These are phyloP conservation scores for Sinocyclocheilus grahami DNA, from an alignment of 2,113 vertebrate genomes.

Conservation along the genomic window DNA sequence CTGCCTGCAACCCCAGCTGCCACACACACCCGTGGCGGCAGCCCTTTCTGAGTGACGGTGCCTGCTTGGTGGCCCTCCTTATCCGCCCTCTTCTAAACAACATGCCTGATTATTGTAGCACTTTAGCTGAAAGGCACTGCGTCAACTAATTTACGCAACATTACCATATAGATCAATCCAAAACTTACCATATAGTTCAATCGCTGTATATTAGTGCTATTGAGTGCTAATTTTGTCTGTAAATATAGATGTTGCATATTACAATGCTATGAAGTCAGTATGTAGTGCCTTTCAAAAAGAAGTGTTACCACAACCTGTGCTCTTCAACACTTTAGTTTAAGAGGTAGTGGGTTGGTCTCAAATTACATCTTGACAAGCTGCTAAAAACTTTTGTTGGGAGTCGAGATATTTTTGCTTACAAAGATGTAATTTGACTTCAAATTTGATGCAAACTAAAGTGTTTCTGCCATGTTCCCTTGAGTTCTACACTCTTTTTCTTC, in stretches of 20 bases:
- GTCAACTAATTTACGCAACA: not conserved
- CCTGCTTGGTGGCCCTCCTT: conserved; percentile 50
- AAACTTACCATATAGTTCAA: not conserved
- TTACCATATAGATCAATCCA: not conserved
- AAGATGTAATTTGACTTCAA: conserved; percentile 36
- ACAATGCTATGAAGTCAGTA: conserved; percentile 18
- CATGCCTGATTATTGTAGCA: conserved; percentile 16
- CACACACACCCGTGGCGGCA: conserved; percentile 50
- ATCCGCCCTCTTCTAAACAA: conserved; percentile 49
- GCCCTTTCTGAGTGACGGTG: conserved; percentile 60
- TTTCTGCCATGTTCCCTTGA: not conserved
- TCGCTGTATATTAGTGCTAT: not conserved
- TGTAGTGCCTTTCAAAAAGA: conserved; percentile 52
- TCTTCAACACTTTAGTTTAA: conserved; percentile 49
- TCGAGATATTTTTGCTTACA: not conserved
- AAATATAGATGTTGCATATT: conserved; percentile 5
- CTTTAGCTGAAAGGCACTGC: conserved; percentile 47
- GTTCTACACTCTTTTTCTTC: not conserved
- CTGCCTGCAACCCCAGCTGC: conserved; percentile 50
- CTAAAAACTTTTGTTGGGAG: not conserved
- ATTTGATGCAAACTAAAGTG: conserved; percentile 43
- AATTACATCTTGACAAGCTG: not conserved
- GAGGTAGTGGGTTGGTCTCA: conserved; percentile 1
- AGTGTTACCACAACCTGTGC: conserved; percentile 41
- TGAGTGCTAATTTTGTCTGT: not conserved